phyloP scores from a whole-genome alignment of 2,888 invertebrate genomes.

The Sepiola atlantica region DNA sequence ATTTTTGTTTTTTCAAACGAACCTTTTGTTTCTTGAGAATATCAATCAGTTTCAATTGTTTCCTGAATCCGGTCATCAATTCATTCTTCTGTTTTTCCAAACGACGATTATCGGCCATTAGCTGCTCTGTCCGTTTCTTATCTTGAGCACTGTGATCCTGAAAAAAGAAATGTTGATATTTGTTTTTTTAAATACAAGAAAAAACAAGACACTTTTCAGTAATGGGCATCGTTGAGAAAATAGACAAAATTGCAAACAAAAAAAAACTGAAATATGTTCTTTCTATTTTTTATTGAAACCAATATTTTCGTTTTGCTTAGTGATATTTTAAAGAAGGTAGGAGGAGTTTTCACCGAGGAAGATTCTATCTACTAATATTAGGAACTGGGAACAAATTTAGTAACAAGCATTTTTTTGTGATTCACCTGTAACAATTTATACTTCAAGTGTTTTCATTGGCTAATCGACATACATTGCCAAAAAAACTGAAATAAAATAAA shows the following conservation, averaged over 20 bases:
- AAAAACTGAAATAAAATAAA: no score
- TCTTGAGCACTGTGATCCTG: slow-evolving; percentile 70
- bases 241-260: neutral
- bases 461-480: no score
- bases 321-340: no score
- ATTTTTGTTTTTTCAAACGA: slow-evolving; percentile 2
- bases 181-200: neutral
- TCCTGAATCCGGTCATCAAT: slow-evolving; percentile 75
- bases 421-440: no score
- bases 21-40: slow-evolving; percentile 76
- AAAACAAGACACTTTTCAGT: neutral
- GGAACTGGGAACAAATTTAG: no score
- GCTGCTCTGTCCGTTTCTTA: slow-evolving; percentile 72
- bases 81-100: slow-evolving; percentile 76
- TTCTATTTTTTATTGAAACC: no score
- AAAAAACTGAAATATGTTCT: no score
- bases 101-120: slow-evolving; percentile 72
- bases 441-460: no score
- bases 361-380: no score
- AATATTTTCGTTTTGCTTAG: no score
- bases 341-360: no score
- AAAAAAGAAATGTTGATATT: neutral
- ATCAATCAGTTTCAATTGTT: slow-evolving; percentile 76
- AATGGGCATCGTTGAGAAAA: neutral
- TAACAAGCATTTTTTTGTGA: no score